These are phyloP conservation scores for Bradynema listronoti DNA, from an alignment of 1,140 invertebrate genomes.

Conservation along the genomic window DNA sequence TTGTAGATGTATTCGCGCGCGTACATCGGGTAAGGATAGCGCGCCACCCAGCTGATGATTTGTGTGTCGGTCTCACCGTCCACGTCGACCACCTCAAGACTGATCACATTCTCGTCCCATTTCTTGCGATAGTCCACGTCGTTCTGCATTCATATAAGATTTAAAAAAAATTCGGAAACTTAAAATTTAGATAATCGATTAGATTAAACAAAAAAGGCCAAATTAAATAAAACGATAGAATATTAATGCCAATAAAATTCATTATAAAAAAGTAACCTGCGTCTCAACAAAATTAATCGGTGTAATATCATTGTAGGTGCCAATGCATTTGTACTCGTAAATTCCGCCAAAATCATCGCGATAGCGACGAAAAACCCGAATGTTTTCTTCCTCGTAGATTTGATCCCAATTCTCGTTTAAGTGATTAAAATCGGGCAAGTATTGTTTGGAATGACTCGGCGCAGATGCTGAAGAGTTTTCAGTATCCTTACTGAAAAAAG, in stretches of 20 bases:
- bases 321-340: constrained; percentile 38
- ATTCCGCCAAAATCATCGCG: constrained; percentile 15
- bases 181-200: no score
- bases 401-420: constrained; percentile 16
- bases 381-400: constrained; percentile 8
- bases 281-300: constrained; percentile 31
- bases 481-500: no score
- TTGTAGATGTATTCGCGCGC: constrained; percentile 45
- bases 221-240: no score
- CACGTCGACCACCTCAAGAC: constrained; percentile 39
- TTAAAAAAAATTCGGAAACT: no score
- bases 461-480: no score
- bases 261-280: constrained; percentile 16
- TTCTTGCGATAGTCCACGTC: constrained; percentile 42
- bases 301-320: constrained; percentile 35
- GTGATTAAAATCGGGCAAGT: no score
- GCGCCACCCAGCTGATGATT: constrained; percentile 11
- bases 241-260: background rate
- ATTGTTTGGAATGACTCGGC: no score
- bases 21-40: constrained; percentile 50
- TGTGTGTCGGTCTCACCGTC: constrained; percentile 29
- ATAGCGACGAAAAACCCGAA: constrained; percentile 19
- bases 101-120: constrained; percentile 50
- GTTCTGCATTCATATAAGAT: constrained; percentile 22
- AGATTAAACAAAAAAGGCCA: no score